These are phyloP conservation scores for Poecilia wingei DNA, from an alignment of 2,797 vertebrate species.

Conservation along the genomic window DNA sequence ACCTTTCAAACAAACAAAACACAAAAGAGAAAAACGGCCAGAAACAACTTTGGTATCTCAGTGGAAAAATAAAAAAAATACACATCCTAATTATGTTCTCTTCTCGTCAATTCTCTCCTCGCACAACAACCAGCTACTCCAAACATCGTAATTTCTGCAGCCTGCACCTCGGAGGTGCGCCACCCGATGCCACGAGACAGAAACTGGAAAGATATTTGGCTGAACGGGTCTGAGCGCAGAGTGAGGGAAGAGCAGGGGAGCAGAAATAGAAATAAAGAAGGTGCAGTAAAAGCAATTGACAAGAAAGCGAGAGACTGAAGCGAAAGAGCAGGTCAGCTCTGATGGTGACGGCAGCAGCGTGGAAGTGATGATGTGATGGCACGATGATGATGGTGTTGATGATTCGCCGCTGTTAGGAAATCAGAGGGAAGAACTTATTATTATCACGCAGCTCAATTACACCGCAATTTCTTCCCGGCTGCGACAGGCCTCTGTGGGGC, in stretches of 20 bases:
- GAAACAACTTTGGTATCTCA: slow-evolving; percentile 45
- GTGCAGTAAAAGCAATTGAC: slow-evolving; percentile 63
- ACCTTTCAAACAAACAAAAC: not conserved
- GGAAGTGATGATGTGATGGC: slow-evolving; percentile 68
- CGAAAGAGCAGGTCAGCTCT: slow-evolving; percentile 58
- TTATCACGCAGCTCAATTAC: slow-evolving; percentile 78
- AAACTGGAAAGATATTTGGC: slow-evolving; percentile 47
- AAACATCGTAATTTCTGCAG: slow-evolving; percentile 52
- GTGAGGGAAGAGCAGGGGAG: slow-evolving; percentile 35
- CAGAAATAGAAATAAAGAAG: slow-evolving; percentile 62
- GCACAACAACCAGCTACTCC: not conserved
- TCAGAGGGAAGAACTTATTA: slow-evolving; percentile 72
- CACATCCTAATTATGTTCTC: slow-evolving; percentile 52
- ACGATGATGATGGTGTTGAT: slow-evolving; percentile 70
- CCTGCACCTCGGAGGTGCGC: slow-evolving; percentile 54
- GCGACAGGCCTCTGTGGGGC: slow-evolving; percentile 66
- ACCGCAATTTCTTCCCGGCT: slow-evolving; percentile 68
- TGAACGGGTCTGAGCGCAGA: slow-evolving; percentile 33
- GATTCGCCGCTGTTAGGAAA: slow-evolving; percentile 74
- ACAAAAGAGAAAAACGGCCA: too few species aligned
- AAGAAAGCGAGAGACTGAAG: slow-evolving; percentile 29
- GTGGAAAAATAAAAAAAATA: slow-evolving; percentile 51
- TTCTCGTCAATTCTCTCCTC: slow-evolving; percentile 1
- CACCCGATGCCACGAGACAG: slow-evolving; percentile 51
- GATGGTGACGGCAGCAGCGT: slow-evolving; percentile 29